Base-by-base conservation (phyloP, 2,888 invertebrate genomes). In the Lagria hirta region DNA sequence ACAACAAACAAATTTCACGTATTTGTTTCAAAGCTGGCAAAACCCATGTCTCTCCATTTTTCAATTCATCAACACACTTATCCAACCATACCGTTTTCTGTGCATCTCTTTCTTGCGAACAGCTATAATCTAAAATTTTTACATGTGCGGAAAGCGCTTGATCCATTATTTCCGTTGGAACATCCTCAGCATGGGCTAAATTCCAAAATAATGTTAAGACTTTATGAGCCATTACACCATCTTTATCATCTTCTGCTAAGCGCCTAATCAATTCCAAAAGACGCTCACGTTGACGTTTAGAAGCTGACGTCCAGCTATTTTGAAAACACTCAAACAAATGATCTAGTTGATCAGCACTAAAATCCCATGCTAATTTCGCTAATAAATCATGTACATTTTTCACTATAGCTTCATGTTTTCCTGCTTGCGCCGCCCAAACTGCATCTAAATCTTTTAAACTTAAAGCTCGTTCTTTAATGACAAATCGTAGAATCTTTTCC, bases 181-280 rank as follows among this genome's bases (percentile, higher is more conserved):
- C 92, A 73, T 97, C 96, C 60, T 92, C 90, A 36, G 93, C 92
- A 72, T 96, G 95, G 3, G 96, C 95, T 68, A 98, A 77, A 68
- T 93, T 94, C 97, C 97, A 98, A 72, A 98, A 90, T 26, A 97
- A 75, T 48, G 90, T 91, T 59, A 98, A 75, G 30, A 95, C 94
- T 80, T 97, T 97, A 70, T 94, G 91, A 27, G 97, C 96, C 97
- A 97, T 97, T 5, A 96, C 93, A 33, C 97, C 97, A 71, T 97
- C 95, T 71, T 98, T 97, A 71, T 98, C 97, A 71, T 98, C 97
- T 73, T 98, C 97, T 2, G 97, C 97, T 48, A 98, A 75, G 55
- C 96, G 80, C 51, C 97, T 80, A 58, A 98, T 97, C 53, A 98
- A 78, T 75, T 98, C 97, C 59, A 98, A 73, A 53, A 98, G 76